These are phyloP conservation scores for Syngnathus scovelli DNA, from an alignment of 2,113 vertebrate species.

Conservation along the genomic window DNA sequence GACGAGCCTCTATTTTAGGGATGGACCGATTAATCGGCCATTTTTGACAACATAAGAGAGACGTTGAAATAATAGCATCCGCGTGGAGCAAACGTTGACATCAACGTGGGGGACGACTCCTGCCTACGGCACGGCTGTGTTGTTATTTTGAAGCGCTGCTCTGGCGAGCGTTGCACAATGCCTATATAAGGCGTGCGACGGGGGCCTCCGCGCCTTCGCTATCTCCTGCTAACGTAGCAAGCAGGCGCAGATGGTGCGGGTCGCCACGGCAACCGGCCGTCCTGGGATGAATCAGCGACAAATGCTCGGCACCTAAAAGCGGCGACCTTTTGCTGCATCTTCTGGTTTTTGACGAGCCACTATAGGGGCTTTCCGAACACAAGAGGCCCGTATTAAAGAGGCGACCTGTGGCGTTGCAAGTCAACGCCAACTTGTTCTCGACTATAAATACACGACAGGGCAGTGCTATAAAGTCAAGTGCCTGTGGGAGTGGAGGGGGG, in stretches of 20 bases:
- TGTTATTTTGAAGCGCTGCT: neutral
- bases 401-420: neutral
- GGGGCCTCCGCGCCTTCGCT: neutral
- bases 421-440: neutral
- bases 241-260: neutral
- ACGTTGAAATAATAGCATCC: too few relatives aligned
- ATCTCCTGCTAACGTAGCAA: neutral
- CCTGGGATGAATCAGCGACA: conserved; percentile 27
- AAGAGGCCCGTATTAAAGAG: neutral
- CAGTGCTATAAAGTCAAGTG: conserved; percentile 18
- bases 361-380: neutral
- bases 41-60: too few relatives aligned
- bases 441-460: conserved; percentile 12
- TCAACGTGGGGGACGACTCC: neutral
- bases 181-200: conserved; percentile 56
- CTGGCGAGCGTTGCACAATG: conserved; percentile 29
- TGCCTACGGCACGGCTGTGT: neutral
- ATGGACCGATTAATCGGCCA: too few relatives aligned
- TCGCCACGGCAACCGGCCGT: conserved; percentile 34
- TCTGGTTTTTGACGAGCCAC: neutral
- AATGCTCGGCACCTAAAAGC: conserved; percentile 2
- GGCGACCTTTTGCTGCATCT: neutral
- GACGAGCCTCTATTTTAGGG: too few relatives aligned
- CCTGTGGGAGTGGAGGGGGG: neutral
- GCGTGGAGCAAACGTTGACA: neutral